Conservation (phyloP, 2,797 vertebrate genomes). For the Brotula barbata region DNA sequence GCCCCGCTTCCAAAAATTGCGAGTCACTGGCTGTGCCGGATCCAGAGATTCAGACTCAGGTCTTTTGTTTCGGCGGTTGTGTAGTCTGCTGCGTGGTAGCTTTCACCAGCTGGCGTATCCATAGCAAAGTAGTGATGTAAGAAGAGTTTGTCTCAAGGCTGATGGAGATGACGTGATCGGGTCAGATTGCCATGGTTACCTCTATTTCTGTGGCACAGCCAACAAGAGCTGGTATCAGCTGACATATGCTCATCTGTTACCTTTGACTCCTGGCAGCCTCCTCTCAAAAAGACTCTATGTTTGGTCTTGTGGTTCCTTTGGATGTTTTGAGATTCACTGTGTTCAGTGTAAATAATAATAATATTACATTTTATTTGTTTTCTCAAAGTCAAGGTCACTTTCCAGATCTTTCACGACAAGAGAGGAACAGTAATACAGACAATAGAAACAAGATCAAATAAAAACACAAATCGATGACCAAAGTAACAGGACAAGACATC, state of each 20-base stretch:
- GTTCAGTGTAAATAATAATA: no score
- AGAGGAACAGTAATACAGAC: no score
- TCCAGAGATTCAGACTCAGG: conserved; percentile 20
- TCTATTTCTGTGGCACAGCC: conserved; percentile 24
- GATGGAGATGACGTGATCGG: conserved; percentile 47
- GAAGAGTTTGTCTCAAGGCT: conserved; percentile 31
- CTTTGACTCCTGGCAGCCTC: conserved; percentile 45
- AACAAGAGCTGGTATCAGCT: conserved; percentile 48
- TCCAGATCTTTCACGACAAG: no score
- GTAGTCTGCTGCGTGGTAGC: conserved; percentile 17
- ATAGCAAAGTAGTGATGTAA: conserved; percentile 41
- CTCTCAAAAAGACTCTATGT: no score
- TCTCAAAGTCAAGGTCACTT: no score
- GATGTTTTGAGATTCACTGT: no score
- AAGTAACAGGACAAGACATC: no score
- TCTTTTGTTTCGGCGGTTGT: conserved; percentile 47
- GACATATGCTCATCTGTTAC: conserved; percentile 51
- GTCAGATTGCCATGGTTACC: conserved; percentile 52
- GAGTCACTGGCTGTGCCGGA: conserved; percentile 26
- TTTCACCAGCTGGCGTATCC: conserved; percentile 38
- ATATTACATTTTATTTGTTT: no score
- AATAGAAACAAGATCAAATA: no score
- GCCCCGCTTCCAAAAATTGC: conserved; percentile 48
- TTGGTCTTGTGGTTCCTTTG: no score
- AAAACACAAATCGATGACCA: no score